Percentiles rank a stretch among this genome's conserved stretches.
These are phyloP conservation scores for Pedetes capensis DNA, from an alignment of 2,113 vertebrate species.

Conservation along the genomic window DNA sequence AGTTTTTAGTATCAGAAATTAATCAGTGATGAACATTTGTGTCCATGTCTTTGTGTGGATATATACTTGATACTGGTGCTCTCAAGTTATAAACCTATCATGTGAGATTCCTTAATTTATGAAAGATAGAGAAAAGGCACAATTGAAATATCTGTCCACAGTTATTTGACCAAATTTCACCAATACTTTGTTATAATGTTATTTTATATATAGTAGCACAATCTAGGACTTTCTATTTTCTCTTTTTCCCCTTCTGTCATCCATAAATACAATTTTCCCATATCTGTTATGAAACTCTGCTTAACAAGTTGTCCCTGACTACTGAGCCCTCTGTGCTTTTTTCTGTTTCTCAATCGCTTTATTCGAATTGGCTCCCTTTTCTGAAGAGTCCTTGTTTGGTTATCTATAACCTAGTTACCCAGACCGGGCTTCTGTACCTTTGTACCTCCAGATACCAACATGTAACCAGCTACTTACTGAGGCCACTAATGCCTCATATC, in stretches of 20 bases:
- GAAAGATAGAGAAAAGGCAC: slow-evolving; percentile 18
- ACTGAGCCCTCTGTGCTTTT: neutral
- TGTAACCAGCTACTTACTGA: neutral
- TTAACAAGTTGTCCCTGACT: neutral
- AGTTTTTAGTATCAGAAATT: neutral
- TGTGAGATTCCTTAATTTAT: slow-evolving; percentile 50
- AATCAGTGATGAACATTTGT: neutral
- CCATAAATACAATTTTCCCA: neutral
- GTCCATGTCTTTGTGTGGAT: neutral
- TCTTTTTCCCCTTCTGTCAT: too few species aligned
- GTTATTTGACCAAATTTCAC: slow-evolving; percentile 68
- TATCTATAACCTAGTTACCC: neutral
- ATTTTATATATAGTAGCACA: slow-evolving; percentile 56
- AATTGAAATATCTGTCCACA: slow-evolving; percentile 58
- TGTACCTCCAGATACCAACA: neutral
- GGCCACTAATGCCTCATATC: neutral
- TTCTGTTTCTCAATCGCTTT: neutral
- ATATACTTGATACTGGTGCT: slow-evolving; percentile 53
- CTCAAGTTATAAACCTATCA: slow-evolving; percentile 64
- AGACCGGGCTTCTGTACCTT: neutral
- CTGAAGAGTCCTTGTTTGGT: neutral
- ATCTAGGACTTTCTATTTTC: neutral
- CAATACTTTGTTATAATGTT: slow-evolving; percentile 70
- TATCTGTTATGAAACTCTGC: neutral
- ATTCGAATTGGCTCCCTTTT: neutral